Evolutionary conservation across 2,113 vertebrate genomes (phyloP).

Genomic region (Lagopus muta): DNA sequence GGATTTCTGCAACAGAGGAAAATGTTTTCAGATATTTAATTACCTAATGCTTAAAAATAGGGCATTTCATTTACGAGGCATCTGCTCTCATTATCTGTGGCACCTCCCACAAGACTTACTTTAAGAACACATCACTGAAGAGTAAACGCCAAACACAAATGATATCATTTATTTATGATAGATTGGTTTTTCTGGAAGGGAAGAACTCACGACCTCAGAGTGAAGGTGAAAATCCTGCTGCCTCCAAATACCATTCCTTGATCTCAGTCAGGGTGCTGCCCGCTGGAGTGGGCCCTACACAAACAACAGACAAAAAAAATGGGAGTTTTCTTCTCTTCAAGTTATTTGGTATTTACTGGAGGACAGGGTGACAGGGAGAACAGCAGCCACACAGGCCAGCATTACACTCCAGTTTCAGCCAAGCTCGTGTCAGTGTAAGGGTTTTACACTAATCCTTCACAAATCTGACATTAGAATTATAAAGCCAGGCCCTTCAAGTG

Average conservation of each 20-base stretch:
- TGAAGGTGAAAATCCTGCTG: neutral
- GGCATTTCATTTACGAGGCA: slow-evolving; percentile 15
- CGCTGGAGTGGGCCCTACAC: neutral
- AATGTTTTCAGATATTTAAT: slow-evolving; percentile 19
- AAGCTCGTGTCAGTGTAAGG: neutral
- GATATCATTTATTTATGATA: neutral
- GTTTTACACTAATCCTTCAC: neutral
- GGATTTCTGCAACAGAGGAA: neutral
- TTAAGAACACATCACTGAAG: neutral
- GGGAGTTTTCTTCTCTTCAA: neutral
- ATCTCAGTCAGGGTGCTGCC: neutral
- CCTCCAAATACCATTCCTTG: neutral
- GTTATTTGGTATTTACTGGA: neutral
- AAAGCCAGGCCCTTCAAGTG: neutral
- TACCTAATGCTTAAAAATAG: neutral
- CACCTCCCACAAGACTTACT: neutral
- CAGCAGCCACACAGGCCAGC: neutral
- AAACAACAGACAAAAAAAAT: neutral
- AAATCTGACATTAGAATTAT: neutral
- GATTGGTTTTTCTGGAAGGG: neutral
- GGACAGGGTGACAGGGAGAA: neutral
- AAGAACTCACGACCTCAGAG: neutral
- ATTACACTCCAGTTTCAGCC: neutral
- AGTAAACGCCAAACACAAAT: neutral
- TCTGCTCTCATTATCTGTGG: slow-evolving; percentile 11